Evolutionary conservation across 2,113 vertebrate species (phyloP).

Genomic region (Equus quagga): DNA sequence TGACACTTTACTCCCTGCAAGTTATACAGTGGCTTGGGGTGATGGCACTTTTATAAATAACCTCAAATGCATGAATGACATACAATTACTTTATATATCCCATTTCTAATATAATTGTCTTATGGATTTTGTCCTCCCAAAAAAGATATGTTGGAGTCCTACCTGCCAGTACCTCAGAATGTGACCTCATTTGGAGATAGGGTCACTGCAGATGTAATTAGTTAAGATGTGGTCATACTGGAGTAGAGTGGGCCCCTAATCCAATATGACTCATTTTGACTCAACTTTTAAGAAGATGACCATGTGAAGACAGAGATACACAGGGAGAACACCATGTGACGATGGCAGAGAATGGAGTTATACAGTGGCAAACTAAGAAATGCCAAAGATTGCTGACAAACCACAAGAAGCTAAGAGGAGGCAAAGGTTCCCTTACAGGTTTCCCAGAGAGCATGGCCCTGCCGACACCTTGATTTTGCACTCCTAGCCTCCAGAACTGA

Average conservation of each 20-base stretch:
- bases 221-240: neutral
- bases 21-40: neutral
- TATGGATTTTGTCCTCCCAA: neutral
- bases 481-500: neutral
- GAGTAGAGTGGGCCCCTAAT: neutral
- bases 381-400: neutral
- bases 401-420: neutral
- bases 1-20: neutral
- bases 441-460: neutral
- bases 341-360: neutral
- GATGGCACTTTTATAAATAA: neutral
- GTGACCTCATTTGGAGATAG: neutral
- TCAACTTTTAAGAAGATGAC: neutral
- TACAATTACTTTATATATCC: neutral
- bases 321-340: fast-evolving
- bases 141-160: neutral
- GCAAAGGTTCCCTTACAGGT: neutral
- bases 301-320: neutral
- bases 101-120: neutral
- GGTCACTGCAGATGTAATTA: neutral
- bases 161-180: neutral
- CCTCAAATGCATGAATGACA: neutral
- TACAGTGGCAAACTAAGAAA: neutral
- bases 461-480: neutral
- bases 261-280: neutral